Evolutionary conservation across 2,113 vertebrate species (phyloP).

Genomic region (Fregata magnificens): DNA sequence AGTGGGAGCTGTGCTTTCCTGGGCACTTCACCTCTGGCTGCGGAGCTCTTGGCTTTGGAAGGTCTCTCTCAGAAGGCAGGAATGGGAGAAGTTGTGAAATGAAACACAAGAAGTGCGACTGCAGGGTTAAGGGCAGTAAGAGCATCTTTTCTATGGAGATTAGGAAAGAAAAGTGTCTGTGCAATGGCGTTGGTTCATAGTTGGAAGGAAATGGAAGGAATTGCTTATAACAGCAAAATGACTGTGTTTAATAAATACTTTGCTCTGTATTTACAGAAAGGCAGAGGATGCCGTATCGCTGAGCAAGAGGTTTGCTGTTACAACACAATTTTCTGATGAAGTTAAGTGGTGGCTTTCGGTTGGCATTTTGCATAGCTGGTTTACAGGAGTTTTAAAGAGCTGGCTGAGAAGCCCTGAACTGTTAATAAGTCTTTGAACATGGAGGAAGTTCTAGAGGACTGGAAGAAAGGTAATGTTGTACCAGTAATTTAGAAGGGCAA

Average conservation of each 20-base stretch:
- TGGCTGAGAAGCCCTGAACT: background rate
- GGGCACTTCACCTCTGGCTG: background rate
- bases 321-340: background rate
- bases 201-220: background rate
- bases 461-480: conserved; percentile 60
- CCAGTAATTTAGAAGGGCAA: conserved; percentile 70
- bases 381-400: conserved; percentile 11
- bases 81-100: background rate
- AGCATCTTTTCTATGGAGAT: background rate
- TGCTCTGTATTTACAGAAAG: background rate
- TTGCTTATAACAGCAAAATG: background rate
- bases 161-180: background rate
- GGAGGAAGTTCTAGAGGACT: conserved; percentile 36
- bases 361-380: background rate
- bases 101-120: background rate
- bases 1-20: background rate
- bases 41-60: background rate
- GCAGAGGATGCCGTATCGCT: background rate
- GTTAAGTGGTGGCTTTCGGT: background rate
- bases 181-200: background rate
- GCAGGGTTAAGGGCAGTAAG: background rate
- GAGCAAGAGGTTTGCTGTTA: background rate
- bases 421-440: conserved; percentile 52
- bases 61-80: background rate
- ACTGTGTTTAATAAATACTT: background rate